These are phyloP conservation scores for Tipula confusa DNA, from an alignment of 2,888 invertebrate species.

Conservation along the genomic window DNA sequence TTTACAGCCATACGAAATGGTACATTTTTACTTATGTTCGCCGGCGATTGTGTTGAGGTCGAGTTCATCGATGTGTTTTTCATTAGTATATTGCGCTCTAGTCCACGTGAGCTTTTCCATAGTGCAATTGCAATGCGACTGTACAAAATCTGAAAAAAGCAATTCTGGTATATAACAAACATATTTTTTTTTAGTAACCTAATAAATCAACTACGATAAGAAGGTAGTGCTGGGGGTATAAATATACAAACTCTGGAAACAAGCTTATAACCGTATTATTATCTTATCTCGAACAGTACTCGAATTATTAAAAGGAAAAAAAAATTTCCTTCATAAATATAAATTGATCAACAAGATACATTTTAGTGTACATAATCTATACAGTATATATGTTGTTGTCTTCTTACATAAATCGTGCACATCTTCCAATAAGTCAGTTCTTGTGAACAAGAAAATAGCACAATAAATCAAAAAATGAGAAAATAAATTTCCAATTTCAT, in stretches of 20 bases:
- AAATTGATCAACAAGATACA: background rate
- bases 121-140: conserved; percentile 78
- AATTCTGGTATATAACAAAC: background rate
- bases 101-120: conserved; percentile 70
- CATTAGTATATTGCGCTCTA: conserved; percentile 53
- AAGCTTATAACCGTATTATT: background rate
- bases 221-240: background rate
- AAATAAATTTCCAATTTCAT: background rate
- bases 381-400: background rate
- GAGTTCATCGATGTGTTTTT: conserved; percentile 43
- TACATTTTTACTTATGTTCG: conserved; percentile 40
- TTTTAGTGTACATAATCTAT: background rate
- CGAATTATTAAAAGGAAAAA: background rate
- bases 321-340: background rate
- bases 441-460: background rate
- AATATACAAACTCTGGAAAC: background rate
- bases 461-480: background rate
- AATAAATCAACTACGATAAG: background rate
- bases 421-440: background rate
- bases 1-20: conserved; percentile 45
- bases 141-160: conserved; percentile 61
- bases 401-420: background rate
- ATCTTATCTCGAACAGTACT: background rate
- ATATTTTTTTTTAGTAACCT: no score
- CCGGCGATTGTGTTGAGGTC: conserved; percentile 40